phyloP scores from a whole-genome alignment of 1,140 invertebrate species.

The Ladona fulva region DNA sequence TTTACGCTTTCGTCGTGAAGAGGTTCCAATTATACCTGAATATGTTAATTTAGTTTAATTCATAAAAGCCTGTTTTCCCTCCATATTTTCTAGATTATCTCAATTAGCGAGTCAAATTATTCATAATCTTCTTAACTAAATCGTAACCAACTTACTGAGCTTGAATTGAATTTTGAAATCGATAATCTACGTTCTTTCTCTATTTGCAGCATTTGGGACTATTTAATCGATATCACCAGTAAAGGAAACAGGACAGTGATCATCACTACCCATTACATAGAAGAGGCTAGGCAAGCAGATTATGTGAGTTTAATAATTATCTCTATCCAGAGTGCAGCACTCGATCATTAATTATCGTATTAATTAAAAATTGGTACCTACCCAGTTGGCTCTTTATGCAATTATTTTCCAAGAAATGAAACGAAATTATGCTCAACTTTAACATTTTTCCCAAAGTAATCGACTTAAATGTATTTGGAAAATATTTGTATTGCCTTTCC shows the following conservation, averaged over 20 bases:
- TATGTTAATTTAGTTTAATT: too few relatives aligned
- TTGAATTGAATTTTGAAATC: not conserved
- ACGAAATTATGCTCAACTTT: too few relatives aligned
- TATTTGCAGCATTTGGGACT: constrained; percentile 47
- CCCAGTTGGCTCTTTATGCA: too few relatives aligned
- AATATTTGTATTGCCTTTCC: too few relatives aligned
- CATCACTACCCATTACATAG: constrained; percentile 53
- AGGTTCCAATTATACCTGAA: too few relatives aligned
- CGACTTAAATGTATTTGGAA: too few relatives aligned
- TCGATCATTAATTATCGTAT: too few relatives aligned
- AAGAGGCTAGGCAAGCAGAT: constrained; percentile 45
- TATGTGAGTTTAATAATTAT: constrained; percentile 29
- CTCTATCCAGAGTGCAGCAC: too few relatives aligned
- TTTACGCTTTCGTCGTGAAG: too few relatives aligned
- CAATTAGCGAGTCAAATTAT: not conserved
- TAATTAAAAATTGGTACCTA: too few relatives aligned
- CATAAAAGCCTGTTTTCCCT: not conserved
- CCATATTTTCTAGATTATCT: not conserved
- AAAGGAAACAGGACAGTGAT: constrained; percentile 35
- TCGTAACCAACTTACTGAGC: not conserved
- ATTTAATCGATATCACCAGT: constrained; percentile 42
- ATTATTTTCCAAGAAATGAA: too few relatives aligned
- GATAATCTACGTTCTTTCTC: not conserved
- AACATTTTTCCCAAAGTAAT: too few relatives aligned
- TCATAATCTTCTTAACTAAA: not conserved